Percentiles rank a stretch among this genome's conserved stretches.
Conservation (phyloP, 2,113 vertebrate genomes). For the Nematolebias whitei region DNA sequence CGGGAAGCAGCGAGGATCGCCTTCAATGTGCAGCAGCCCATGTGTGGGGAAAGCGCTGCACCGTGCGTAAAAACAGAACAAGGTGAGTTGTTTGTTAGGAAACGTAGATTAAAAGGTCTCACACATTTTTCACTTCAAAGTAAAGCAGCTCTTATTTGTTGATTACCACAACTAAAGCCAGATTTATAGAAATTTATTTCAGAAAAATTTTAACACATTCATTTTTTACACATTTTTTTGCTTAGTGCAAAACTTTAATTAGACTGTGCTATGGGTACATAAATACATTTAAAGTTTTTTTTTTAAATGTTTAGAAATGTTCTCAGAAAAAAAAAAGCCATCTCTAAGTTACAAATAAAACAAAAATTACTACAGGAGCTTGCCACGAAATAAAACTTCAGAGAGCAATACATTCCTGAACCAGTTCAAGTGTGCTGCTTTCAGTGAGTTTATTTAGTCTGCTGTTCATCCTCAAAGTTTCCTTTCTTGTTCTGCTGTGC, state of each 20-base stretch:
- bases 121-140: background rate
- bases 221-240: no score
- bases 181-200: background rate
- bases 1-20: background rate
- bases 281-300: background rate
- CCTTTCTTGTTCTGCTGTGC: slow-evolving; percentile 50
- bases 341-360: background rate
- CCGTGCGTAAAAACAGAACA: background rate
- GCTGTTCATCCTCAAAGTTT: slow-evolving; percentile 61
- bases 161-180: background rate
- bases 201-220: no score
- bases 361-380: background rate
- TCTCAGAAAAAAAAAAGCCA: background rate
- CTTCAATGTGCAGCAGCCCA: background rate
- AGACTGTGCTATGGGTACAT: background rate
- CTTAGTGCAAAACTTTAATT: no score
- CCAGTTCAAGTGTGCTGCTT: slow-evolving; percentile 40
- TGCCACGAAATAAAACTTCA: background rate
- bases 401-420: slow-evolving; percentile 17
- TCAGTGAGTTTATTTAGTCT: slow-evolving; percentile 72
- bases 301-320: background rate
- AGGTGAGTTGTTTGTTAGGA: background rate
- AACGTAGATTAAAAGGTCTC: background rate
- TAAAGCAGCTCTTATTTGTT: background rate
- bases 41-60: background rate